These are phyloP conservation scores for Oligia strigilis DNA, from an alignment of 2,888 invertebrate genomes.

Conservation along the genomic window DNA sequence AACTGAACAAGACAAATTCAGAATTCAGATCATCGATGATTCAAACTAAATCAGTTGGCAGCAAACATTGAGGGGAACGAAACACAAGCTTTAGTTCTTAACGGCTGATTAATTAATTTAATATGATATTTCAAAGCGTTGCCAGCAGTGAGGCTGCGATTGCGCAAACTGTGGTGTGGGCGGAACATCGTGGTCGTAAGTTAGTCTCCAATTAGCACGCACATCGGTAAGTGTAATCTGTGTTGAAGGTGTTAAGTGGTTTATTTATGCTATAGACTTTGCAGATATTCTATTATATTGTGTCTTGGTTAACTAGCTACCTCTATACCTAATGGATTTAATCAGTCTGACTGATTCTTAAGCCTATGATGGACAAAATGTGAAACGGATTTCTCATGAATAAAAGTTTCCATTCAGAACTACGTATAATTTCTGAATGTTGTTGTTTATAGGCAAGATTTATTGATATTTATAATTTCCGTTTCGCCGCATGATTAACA, in stretches of 20 bases:
- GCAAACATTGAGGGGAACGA: constrained; percentile 24
- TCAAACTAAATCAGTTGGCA: constrained; percentile 58
- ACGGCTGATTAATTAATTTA: constrained; percentile 51
- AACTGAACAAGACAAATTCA: constrained; percentile 41
- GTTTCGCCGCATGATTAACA: constrained; percentile 7
- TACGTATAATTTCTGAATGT: background rate
- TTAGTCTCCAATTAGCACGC: constrained; percentile 54
- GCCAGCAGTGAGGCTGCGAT: constrained; percentile 54
- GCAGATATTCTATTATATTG: background rate
- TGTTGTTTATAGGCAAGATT: constrained; percentile 12
- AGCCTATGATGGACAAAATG: background rate
- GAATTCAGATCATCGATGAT: constrained; percentile 49
- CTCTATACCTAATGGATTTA: background rate
- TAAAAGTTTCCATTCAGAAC: background rate
- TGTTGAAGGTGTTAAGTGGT: constrained; percentile 14
- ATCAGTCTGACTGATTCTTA: background rate
- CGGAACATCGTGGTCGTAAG: constrained; percentile 43
- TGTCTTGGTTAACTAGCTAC: background rate
- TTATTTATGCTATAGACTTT: constrained; percentile 1
- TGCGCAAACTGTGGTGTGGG: constrained; percentile 61
- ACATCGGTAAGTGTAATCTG: constrained; percentile 40
- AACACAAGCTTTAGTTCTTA: constrained; percentile 36
- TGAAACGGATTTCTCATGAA: no score
- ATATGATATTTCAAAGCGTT: constrained; percentile 48
- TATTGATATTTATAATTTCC: constrained; percentile 17